Evolutionary conservation across 2,888 invertebrate species (phyloP).

Genomic region (Sericinus montela): DNA sequence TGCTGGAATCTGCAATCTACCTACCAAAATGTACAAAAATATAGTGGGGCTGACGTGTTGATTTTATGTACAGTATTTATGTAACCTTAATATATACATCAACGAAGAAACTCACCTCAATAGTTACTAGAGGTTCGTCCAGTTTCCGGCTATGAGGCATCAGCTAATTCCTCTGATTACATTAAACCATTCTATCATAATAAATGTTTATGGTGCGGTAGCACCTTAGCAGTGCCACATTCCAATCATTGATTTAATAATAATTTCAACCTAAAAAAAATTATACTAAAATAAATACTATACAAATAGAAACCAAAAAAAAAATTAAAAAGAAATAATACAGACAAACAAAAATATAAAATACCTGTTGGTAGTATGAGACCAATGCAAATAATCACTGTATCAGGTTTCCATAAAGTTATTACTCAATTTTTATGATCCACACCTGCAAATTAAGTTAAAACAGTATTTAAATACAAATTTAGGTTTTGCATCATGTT

Average conservation of each 20-base stretch:
- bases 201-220: conserved; percentile 62
- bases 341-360: too few species aligned
- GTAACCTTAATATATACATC: conserved; percentile 18
- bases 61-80: conserved; percentile 4
- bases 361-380: too few species aligned
- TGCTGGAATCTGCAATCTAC: conserved; percentile 80
- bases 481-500: too few species aligned
- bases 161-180: conserved; percentile 74
- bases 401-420: too few species aligned
- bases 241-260: conserved; percentile 50
- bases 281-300: background rate
- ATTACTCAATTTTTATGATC: too few species aligned
- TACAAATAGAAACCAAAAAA: too few species aligned
- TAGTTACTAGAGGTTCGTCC: conserved; percentile 77
- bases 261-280: conserved; percentile 57
- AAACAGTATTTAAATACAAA: too few species aligned
- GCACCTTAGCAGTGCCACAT: conserved; percentile 62
- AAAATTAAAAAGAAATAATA: too few species aligned
- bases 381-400: too few species aligned
- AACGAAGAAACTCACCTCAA: conserved; percentile 64
- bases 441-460: too few species aligned
- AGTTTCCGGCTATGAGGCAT: conserved; percentile 78
- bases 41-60: conserved; percentile 31
- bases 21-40: conserved; percentile 67
- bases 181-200: conserved; percentile 75